These are phyloP conservation scores for Polietes domitor DNA, from an alignment of 2,888 invertebrate genomes.

Conservation along the genomic window DNA sequence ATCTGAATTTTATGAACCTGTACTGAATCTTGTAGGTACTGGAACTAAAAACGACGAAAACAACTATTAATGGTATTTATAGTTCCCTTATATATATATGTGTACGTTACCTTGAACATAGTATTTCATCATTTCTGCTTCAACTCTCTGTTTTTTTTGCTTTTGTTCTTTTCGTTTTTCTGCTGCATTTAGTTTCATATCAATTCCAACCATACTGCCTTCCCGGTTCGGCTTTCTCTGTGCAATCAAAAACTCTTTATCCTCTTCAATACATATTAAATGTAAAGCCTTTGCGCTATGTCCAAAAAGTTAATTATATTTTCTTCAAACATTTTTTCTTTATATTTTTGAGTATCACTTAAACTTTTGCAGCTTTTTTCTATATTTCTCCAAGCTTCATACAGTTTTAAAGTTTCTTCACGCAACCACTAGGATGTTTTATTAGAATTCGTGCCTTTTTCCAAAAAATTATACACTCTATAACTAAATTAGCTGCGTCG, in stretches of 20 bases:
- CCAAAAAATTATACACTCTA: no score
- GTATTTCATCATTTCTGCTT: constrained; percentile 16
- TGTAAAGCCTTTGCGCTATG: constrained; percentile 26
- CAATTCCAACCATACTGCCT: constrained; percentile 36
- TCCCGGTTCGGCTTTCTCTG: constrained; percentile 34
- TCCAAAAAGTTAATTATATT: constrained; percentile 13
- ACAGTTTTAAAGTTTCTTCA: no score
- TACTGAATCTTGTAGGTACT: no score
- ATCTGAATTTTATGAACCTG: no score
- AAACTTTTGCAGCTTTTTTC: no score
- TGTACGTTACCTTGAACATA: constrained; percentile 28
- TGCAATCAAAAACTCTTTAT: constrained; percentile 38
- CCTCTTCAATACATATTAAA: constrained; percentile 34
- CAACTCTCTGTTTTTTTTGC: constrained; percentile 12
- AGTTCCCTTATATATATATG: background rate
- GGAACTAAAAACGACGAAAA: no score
- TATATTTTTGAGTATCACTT: no score
- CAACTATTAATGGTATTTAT: background rate
- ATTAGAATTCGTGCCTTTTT: no score
- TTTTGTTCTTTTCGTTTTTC: constrained; percentile 34
- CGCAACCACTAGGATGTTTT: no score
- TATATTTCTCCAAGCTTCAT: no score
- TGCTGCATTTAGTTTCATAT: background rate
- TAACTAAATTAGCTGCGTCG: no score
- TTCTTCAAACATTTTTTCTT: constrained; percentile 20